A percentile compares a stretch with the other conserved stretches of the same genome.
phyloP scores from a whole-genome alignment of 2,113 vertebrate species.

The Tetrao urogallus region DNA sequence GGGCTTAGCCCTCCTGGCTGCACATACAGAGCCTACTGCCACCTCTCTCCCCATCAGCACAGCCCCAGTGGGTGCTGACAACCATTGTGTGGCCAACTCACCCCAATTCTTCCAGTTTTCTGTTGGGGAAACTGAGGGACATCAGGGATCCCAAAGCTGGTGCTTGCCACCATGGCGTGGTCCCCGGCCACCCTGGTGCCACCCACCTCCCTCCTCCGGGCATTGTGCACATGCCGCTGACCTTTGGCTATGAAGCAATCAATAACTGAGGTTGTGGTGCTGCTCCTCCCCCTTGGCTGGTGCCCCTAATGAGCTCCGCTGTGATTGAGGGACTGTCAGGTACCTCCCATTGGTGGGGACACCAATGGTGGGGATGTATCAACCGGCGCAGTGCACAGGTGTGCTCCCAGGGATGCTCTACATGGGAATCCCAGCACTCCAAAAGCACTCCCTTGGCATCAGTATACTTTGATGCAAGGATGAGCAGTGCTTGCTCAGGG shows the following conservation, averaged over 20 bases:
- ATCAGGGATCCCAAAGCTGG: background rate
- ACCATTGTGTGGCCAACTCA: background rate
- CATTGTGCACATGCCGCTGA: background rate
- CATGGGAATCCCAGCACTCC: background rate
- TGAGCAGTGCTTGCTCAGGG: accelerated
- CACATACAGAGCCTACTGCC: background rate
- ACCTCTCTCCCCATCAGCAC: no score
- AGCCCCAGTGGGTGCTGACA: background rate
- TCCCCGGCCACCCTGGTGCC: background rate
- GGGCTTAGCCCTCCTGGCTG: background rate
- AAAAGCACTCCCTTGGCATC: accelerated
- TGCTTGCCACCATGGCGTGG: accelerated
- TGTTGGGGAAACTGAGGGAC: conserved; percentile 14
- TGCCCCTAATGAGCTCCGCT: background rate
- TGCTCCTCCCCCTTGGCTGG: background rate
- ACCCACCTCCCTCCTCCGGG: background rate
- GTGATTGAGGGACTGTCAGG: background rate
- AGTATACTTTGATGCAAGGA: background rate
- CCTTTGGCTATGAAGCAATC: conserved; percentile 41
- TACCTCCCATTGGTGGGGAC: background rate
- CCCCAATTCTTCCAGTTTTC: background rate
- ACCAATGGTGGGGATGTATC: accelerated
- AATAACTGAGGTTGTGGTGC: conserved; percentile 27
- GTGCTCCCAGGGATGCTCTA: background rate
- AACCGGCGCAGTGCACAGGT: accelerated